phyloP scores from a whole-genome alignment of 1,140 invertebrate species.

The Drepana arcuata region DNA sequence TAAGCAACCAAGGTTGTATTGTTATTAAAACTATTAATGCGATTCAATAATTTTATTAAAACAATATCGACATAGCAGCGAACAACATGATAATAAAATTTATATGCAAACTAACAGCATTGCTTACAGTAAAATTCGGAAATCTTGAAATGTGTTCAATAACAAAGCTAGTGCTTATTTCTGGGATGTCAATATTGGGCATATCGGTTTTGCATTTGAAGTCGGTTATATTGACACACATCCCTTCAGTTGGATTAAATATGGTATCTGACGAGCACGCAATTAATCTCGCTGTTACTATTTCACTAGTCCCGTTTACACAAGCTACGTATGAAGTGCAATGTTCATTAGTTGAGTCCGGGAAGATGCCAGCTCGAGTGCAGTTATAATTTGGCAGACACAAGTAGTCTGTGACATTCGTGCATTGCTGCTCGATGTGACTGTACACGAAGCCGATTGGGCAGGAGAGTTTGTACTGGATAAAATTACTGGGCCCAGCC shows the following conservation, averaged over 20 bases:
- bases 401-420: constrained; percentile 39
- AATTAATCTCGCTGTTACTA: constrained; percentile 30
- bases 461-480: constrained; percentile 38
- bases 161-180: too few relatives aligned
- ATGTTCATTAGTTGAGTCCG: constrained; percentile 11
- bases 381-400: constrained; percentile 38
- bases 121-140: too few relatives aligned
- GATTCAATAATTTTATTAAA: too few relatives aligned
- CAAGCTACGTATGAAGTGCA: constrained; percentile 40
- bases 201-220: constrained; percentile 15
- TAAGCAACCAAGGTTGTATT: too few relatives aligned
- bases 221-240: constrained; percentile 30
- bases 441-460: constrained; percentile 41
- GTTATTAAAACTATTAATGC: too few relatives aligned
- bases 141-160: too few relatives aligned
- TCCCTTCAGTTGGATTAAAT: constrained; percentile 19
- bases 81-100: too few relatives aligned
- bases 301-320: constrained; percentile 25
- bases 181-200: too few relatives aligned
- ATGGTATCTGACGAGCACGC: constrained; percentile 26
- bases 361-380: constrained; percentile 25
- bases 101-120: too few relatives aligned
- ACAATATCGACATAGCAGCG: too few relatives aligned
- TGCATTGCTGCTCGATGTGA: constrained; percentile 42
- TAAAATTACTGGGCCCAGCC: constrained; percentile 20